Base-by-base conservation (phyloP, 2,797 vertebrate species). In the Rhinophrynus dorsalis region DNA sequence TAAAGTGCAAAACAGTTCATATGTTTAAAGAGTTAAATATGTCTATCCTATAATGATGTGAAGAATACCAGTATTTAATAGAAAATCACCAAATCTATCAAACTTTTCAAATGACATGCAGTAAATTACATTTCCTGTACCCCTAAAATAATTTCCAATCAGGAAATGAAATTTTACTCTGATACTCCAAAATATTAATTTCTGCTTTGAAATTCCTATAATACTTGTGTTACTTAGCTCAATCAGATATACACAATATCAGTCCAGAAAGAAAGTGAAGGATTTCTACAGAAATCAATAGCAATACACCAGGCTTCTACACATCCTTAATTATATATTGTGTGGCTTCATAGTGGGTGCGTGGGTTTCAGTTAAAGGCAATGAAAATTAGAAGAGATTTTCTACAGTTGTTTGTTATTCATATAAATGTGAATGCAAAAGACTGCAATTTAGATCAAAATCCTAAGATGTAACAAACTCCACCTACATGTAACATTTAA, bases 111-210 rank as follows among this genome's bases (percentile, higher is more conserved):
- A 20, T 60, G 13, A n/a, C 51, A 60, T 40, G 23, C 59, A 68
- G 60, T 40, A 13, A 40, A 51, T 59, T 26, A n/a, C 1, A 50
- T 59, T 60, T 51, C 24, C 42, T 42, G 20, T 20, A 52, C 51
- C 18, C 2, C 18, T n/a, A 88, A 77, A 86, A 85, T 78, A 83
- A 83, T 79, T 81, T 71, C 75, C 23, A 10, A 2, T 61, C 69
- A 85, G 79, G 75, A 38, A 58, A 37, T 38, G 30, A 30, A 9
- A 17, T 4, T 10, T 52, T 67, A 78, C 68, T 84, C 67, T 51
- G 76, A 29, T 65, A 69, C 82, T 85, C 83, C 84, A 81, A 48
- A 87, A 80, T 70, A 80, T 42, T 74, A 74, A 80, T 51, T 78
- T 50, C 55, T 66, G 76, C 13, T 2, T 44, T 75, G 66, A 84